These are phyloP conservation scores for Entosphenus tridentatus DNA, from an alignment of 2,113 vertebrate species.

Conservation along the genomic window DNA sequence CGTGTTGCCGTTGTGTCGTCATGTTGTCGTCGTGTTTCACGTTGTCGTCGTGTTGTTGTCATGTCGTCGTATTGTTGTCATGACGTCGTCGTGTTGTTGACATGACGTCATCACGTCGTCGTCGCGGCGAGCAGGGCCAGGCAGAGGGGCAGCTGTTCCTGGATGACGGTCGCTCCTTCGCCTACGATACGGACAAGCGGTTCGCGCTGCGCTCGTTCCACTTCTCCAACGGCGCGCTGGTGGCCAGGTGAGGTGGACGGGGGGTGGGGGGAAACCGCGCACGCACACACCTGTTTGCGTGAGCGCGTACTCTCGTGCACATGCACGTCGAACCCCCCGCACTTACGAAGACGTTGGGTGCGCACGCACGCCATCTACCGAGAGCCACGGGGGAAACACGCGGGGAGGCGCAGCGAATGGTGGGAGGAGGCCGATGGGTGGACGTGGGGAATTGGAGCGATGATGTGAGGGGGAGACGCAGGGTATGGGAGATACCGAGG, in stretches of 20 bases:
- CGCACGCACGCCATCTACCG: no score
- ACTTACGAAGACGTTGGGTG: no score
- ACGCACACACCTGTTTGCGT: background rate
- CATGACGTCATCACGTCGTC: no score
- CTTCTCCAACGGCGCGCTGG: slow-evolving; percentile 31
- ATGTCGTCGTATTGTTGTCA: no score
- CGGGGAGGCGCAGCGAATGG: no score
- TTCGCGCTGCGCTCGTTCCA: slow-evolving; percentile 39
- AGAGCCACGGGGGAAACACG: no score
- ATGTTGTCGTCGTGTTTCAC: no score
- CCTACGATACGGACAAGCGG: slow-evolving; percentile 29
- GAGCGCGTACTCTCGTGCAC: background rate
- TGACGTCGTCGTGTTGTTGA: no score
- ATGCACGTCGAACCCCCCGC: background rate
- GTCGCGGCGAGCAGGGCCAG: slow-evolving; percentile 20
- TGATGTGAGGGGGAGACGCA: background rate
- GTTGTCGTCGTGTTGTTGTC: no score
- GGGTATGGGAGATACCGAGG: background rate
- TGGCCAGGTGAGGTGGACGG: slow-evolving; percentile 27
- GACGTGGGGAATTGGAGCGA: background rate
- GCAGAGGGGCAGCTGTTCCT: slow-evolving; percentile 54
- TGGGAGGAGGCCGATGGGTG: background rate
- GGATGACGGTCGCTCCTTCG: slow-evolving; percentile 56
- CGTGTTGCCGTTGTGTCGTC: no score
- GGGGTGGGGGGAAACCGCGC: background rate